Base-by-base conservation (phyloP, 1,140 invertebrate genomes). In the Neuroterus valhalla region DNA sequence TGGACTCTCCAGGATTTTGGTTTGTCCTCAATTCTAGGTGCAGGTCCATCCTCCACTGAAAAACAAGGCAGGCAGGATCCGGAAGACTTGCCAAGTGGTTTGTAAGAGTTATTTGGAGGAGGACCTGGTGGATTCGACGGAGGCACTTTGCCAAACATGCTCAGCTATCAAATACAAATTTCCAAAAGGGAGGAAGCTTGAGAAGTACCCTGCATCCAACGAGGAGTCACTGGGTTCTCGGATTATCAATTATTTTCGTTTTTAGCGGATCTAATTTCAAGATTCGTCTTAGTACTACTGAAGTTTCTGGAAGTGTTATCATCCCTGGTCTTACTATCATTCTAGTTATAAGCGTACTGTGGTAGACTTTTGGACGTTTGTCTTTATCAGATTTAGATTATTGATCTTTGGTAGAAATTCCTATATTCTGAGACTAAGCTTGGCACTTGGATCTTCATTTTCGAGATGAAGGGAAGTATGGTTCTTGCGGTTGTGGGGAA, bases 61-160 rank as follows among this genome's bases (percentile, higher is more conserved):
- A 86, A 87, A 70, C 85, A 84, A 15, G 84, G 83, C 19, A 86
- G 52, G 67, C 86, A 87, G 17, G 85, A 46, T 55, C 66, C 52
- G 15, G 72, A 46, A 50, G 71, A 67, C 62, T 75, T 71, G 19
- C 46, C 66, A 21, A 66, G 17, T 71, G n/a, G 70, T 31, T 68
- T 68, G 2, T 81, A 52, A 21, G 48, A 11, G 21, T 23, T 10
- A 11, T 23, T 50, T n/a, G 44, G 43, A 8, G 78, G 82, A 26
- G 86, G 84, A 19, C 84, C 86, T 8, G 86, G 82, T 11, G 78
- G 80, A 66, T 84, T 87, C 62, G 82, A 79, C 26, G 84, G 77
- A 26, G 87, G 84, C 72, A 88, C 83, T 75, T 89, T 89, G 66
- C 87, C 87, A 71, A 89, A 88, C 89, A 90, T 90, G 69, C 80